Evolutionary conservation across 2,888 invertebrate genomes (phyloP), one percentile per base, ranked within the genome.

Genomic region (Lamellibrachia columna): DNA sequence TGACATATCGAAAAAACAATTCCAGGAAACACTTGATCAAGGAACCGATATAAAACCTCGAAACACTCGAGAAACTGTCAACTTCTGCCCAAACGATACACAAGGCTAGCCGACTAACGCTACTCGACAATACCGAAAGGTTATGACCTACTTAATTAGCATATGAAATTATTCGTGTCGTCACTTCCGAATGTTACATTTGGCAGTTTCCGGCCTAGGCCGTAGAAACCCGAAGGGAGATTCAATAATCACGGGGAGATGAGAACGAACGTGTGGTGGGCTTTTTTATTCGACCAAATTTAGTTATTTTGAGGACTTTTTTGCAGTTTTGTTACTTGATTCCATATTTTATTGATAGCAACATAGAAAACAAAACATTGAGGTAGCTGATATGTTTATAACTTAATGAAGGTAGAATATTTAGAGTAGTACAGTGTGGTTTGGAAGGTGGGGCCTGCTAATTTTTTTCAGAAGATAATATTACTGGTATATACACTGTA

Each of bases 31-130:
- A 75, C 75, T 75, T 75, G 75, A 75, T 75, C 75, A 11, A 75
- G 75, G 75, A 75, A 75, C 22, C 75, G 75, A 75, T 75, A 22
- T 75, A 75, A 75, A 75, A 22, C 75, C 75, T 75, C 75, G 75
- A 75, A 75, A 75, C 75, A 75, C 75, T 75, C 75, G 75, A 75
- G 75, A 75, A 75, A 75, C 75, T 75, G 75, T 75, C 75, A 75
- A 75, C 75, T 75, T 75, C 75, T 75, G 75, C 75, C 75, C 6
- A 75, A 75, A 75, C 75, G 75, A 75, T 75, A 75, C 75, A 75
- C 75, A 75, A 75, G 75, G 75, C 75, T 22, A 75, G 75, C 75
- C 75, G 75, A 75, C 75, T 75, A 75, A 75, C 75, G 75, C 75
- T 75, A 75, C 75, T 75, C 75, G 75, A 75, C 75, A 75, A 75